Base-by-base conservation (phyloP, 2,888 invertebrate genomes). In the Pomacea canaliculata region DNA sequence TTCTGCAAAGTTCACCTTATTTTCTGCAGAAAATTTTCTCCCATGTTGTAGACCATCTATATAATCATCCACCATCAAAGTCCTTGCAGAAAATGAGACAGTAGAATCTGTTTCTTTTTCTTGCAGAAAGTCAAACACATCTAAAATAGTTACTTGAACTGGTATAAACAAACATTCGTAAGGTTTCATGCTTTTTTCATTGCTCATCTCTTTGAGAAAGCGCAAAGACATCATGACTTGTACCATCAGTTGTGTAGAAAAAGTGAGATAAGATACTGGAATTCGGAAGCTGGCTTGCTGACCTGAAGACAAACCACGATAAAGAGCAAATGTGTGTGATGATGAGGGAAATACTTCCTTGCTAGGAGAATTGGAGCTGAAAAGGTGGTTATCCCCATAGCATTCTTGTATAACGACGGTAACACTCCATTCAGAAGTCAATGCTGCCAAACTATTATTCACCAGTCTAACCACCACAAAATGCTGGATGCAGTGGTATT, bases 191-290 rank as follows among this genome's bases (percentile, higher is more conserved):
- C 8, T 16, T 56, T 56, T 16, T 56, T 10, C 16, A 56, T 56
- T 56, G 10, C 16, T 56, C 51, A 56, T 56, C 97, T 97, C 91
- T 96, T 96, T 84, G 97, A 97, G 90, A 97, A 97, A 89, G 95
- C 97, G 93, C 97, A 97, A 89, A 94, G 95, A 0, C 93, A 93
- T 83, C 96, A 95, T 86, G 95, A 96, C 80, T 94, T 97, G 91
- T 95, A 95, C 0, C 94, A 94, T 49, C 92, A 92, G 78, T 92
- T 93, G 76, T 94, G 95, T 48, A 94, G 94, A 4, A 80, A 89
- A 8, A 93, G 93, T 10, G 12, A n/a, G n/a, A 19, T 63, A 19
- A 23, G n/a, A 19, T 23, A 63, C 10, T 63, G 63, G 63, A 23
- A 63, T 23, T 63, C 12, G 10, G 8, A 63, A 63, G 19, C 63